These are phyloP conservation scores for Parapristionchus giblindavisi DNA, from an alignment of 2,888 invertebrate genomes.

Conservation along the genomic window DNA sequence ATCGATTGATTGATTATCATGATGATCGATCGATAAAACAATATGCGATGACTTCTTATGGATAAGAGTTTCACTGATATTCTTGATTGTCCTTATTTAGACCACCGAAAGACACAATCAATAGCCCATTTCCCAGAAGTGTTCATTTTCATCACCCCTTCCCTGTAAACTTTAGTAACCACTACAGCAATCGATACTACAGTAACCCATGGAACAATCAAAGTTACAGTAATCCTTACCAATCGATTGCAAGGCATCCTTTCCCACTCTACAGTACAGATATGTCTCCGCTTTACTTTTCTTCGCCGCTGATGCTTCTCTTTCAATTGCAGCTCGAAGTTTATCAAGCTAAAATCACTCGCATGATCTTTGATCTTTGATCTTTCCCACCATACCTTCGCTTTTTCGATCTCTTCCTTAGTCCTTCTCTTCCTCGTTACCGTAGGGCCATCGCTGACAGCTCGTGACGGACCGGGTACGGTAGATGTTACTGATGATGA, in stretches of 20 bases:
- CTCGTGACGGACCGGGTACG: neutral
- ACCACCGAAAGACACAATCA: no score
- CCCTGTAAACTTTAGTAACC: no score
- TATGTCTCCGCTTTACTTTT: constrained; percentile 14
- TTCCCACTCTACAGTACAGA: constrained; percentile 18
- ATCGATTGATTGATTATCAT: no score
- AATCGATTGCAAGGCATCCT: constrained; percentile 1
- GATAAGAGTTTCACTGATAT: no score
- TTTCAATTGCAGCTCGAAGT: neutral
- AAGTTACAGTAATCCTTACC: neutral
- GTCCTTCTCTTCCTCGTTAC: constrained; percentile 13
- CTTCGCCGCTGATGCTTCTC: neutral
- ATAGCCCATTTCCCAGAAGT: no score
- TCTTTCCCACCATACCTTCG: neutral
- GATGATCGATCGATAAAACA: neutral
- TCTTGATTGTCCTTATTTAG: no score
- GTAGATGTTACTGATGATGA: no score
- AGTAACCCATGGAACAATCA: neutral
- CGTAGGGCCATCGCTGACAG: neutral
- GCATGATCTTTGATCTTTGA: no score
- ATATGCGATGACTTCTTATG: no score
- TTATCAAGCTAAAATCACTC: constrained; percentile 5
- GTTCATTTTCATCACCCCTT: no score
- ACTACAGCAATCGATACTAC: neutral
- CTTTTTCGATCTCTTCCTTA: neutral